Base-by-base conservation (phyloP, 53 echinoderm and acorn worm genomes). In the Echinometra lucunter region DNA sequence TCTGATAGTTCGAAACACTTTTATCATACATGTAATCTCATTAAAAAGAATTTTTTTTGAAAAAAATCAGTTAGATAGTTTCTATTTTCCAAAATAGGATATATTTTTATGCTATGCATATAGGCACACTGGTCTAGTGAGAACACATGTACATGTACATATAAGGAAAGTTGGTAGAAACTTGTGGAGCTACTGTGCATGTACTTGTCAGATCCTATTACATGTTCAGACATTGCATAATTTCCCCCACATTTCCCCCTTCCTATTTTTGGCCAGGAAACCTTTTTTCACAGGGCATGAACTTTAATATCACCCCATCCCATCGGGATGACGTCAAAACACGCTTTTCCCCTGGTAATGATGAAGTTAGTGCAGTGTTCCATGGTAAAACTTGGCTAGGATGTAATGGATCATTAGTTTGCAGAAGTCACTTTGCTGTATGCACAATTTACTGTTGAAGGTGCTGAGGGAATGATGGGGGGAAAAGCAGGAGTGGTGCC, bases 361-460 rank as follows among this genome's bases (percentile, higher is more conserved):
- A 49, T 25, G 37, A 38, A 83, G 49, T 27, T 49, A 12, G 85
- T 49, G 28, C 23, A 4, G n/a, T 49, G n/a, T 83, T 27, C 47
- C 49, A 47, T 25, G 85, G 27, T 0, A 45, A 83, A 75, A 75
- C 18, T 34, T 75, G 38, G 18, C 21, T 1, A 75, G 85, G 85
- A 49, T 83, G 49, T 47, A 25, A 49, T 83, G 85, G 85, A 83
- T 83, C 47, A 83, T 83, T 83, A 83, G 80, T 42, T 80, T 80
- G 16, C 80, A 80, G 85, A 47, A 47, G 35, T 47, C 25, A 27
- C 45, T 45, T 83, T 45, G 83, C 23, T 9, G 6, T 10, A 45
- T 45, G 85, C 49, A 28, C 85, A 49, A 47, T 83, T 47, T 83
- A 83, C 19, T 83, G 47, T 83, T 83, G 19, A 23, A 45, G 6